Evolutionary conservation across 1,140 invertebrate genomes (phyloP).

Genomic region (Frieseomelitta varia): DNA sequence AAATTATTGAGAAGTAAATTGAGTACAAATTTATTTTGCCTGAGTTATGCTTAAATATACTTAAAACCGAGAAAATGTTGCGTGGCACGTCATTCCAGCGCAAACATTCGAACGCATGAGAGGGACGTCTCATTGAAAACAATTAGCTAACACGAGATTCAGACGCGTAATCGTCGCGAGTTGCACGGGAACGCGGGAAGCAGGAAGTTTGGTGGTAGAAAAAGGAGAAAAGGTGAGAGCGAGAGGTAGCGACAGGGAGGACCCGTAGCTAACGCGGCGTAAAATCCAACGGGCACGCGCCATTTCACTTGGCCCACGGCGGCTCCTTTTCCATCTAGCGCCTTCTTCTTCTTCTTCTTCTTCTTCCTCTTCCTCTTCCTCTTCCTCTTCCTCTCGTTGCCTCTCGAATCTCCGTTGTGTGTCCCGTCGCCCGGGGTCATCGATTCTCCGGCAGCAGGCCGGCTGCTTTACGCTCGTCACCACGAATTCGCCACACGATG

Average conservation of each 20-base stretch:
- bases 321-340: constrained; percentile 61
- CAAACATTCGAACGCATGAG: neutral
- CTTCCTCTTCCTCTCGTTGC: constrained; percentile 14
- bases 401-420: neutral
- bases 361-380: constrained; percentile 10
- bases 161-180: neutral
- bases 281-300: constrained; percentile 73
- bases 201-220: constrained; percentile 4
- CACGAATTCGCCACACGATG: constrained; percentile 20
- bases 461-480: constrained; percentile 30
- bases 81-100: too few species aligned
- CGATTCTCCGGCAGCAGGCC: constrained; percentile 52
- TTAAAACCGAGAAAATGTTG: too few species aligned
- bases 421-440: constrained; percentile 55
- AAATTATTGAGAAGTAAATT: too few species aligned
- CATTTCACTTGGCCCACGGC: constrained; percentile 73
- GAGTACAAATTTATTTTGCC: too few species aligned
- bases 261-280: constrained; percentile 70
- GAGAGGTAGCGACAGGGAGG: constrained; percentile 61
- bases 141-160: neutral
- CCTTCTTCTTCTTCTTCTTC: constrained; percentile 27
- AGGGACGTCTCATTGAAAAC: neutral
- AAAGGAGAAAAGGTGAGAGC: constrained; percentile 12
- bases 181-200: neutral
- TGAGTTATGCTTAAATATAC: too few species aligned